Percentiles rank a stretch among this genome's conserved stretches.
Evolutionary conservation across 2,113 vertebrate genomes (phyloP).

Genomic region (Macroglossus sobrinus): DNA sequence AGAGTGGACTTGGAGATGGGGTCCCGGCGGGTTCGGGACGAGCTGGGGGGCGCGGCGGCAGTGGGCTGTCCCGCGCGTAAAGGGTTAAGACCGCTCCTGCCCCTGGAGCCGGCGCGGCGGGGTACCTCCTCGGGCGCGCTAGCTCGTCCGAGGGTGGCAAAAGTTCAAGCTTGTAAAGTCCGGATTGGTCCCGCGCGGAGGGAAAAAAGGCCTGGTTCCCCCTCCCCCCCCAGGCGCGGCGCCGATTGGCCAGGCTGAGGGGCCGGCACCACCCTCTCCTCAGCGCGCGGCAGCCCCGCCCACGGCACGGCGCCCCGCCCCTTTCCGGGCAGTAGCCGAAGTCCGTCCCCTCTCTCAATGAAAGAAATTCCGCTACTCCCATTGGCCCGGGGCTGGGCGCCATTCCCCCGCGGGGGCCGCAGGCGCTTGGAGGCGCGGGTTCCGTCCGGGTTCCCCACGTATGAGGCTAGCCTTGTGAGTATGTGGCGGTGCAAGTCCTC

Average conservation of each 20-base stretch:
- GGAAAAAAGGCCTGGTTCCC: conserved; percentile 68
- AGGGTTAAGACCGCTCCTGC: conserved; percentile 80
- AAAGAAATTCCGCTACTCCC: conserved; percentile 77
- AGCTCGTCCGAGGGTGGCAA: conserved; percentile 87
- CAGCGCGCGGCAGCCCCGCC: conserved; percentile 48
- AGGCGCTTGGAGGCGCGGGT: background rate
- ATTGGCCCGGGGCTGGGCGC: conserved; percentile 63
- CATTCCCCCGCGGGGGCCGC: background rate
- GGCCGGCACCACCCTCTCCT: conserved; percentile 57
- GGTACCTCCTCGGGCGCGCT: conserved; percentile 82
- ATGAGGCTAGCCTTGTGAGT: background rate
- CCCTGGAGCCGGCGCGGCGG: conserved; percentile 80
- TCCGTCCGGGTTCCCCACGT: background rate
- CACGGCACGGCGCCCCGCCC: conserved; percentile 50
- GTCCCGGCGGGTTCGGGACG: background rate
- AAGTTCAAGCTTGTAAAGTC: conserved; percentile 83
- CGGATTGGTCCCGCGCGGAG: conserved; percentile 81
- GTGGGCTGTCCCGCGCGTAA: conserved; percentile 37
- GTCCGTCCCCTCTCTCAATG: conserved; percentile 81
- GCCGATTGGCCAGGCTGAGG: conserved; percentile 57
- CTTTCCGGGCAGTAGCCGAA: conserved; percentile 65
- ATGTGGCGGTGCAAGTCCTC: rapidly evolving
- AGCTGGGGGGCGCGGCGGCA: background rate
- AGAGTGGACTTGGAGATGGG: background rate
- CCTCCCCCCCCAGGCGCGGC: conserved; percentile 33